Evolutionary conservation across 2,888 invertebrate species (phyloP), one percentile per base, ranked within the genome.

Genomic region (Caenorhabditis panamensis): DNA sequence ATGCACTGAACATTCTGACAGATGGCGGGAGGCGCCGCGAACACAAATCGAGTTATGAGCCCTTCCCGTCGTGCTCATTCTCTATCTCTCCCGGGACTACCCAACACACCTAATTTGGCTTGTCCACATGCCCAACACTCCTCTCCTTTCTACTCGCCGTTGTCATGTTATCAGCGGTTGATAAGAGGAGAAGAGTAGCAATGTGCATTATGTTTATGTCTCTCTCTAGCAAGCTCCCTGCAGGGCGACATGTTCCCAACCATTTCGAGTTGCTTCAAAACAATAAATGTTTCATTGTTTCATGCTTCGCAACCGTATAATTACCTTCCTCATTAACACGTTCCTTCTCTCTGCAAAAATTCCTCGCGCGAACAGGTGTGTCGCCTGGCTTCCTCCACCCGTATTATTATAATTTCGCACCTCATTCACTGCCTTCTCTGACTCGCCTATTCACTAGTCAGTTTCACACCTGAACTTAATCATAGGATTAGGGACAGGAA

Each of bases 341-440:
- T 54, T 67, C 56, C 66, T 44, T 41, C 53, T n/a, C 8, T 11
- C 56, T 22, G 36, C 53, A 59, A 51, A 59, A 64, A 41, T 62
- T 26, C 59, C 4, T 41, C 47, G 22, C 9, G 51, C 31, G 62
- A 72, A 63, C 68, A 69, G 68, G 68, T 69, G 68, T 47, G 58
- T 51, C 54, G 26, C 56, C 71, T 53, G 53, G 58, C 47, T 26
- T 61, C 51, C 13, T 47, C 51, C 62, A n/a, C 53, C 67, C 63
- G 63, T 77, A 77, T 77, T 77, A 77, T 77, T 77, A 77, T 77
- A 49, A 77, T 63, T 77, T 77, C 51, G 47, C 76, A 69, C 76
- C 76, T 68, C 76, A 77, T 77, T 68, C 68, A 75, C 44, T 58
- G 20, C 54, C 36, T 59, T 59, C 31, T 20, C 20, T 22, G 37